Percentiles rank a stretch among this genome's conserved stretches.
phyloP scores from a whole-genome alignment of 2,797 vertebrate species.

The Urocyon cinereoargenteus region DNA sequence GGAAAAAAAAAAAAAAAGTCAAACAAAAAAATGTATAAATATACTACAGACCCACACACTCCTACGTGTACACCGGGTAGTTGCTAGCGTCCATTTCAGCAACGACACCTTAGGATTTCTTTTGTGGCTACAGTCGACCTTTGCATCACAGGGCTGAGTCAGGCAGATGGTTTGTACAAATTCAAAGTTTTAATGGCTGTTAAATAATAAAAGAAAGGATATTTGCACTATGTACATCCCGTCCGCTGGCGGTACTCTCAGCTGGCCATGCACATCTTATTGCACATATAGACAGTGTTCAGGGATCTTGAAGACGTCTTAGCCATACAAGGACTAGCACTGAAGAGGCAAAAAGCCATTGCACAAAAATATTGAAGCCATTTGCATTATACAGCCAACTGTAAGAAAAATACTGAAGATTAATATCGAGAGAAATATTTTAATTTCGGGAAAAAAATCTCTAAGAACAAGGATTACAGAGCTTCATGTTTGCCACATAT shows the following conservation, averaged over 20 bases:
- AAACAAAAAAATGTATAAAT: neutral
- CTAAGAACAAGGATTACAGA: conserved; percentile 91
- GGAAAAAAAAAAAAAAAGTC: neutral
- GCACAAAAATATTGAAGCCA: conserved; percentile 86
- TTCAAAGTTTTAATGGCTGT: conserved; percentile 90
- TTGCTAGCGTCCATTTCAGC: neutral
- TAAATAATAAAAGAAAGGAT: conserved; percentile 84
- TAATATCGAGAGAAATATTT: conserved; percentile 82
- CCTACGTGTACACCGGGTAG: neutral
- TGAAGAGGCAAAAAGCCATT: conserved; percentile 72
- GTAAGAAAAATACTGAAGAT: conserved; percentile 87
- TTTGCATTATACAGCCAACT: conserved; percentile 84
- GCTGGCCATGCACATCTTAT: conserved; percentile 83
- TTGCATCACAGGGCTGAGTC: conserved; percentile 21
- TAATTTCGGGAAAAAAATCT: conserved; percentile 87
- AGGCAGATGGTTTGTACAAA: conserved; percentile 83
- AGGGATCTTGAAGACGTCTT: conserved; percentile 78
- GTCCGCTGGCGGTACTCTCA: conserved; percentile 86
- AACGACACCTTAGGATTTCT: neutral
- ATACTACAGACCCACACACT: neutral
- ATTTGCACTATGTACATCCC: conserved; percentile 89
- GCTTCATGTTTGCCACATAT: conserved; percentile 85
- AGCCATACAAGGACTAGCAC: conserved; percentile 75
- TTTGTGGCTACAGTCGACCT: neutral
- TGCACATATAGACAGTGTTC: conserved; percentile 86